A percentile compares a stretch with the other conserved stretches of the same genome.
Evolutionary conservation across 2,113 vertebrate genomes (phyloP).

Genomic region (Silurus glanis): DNA sequence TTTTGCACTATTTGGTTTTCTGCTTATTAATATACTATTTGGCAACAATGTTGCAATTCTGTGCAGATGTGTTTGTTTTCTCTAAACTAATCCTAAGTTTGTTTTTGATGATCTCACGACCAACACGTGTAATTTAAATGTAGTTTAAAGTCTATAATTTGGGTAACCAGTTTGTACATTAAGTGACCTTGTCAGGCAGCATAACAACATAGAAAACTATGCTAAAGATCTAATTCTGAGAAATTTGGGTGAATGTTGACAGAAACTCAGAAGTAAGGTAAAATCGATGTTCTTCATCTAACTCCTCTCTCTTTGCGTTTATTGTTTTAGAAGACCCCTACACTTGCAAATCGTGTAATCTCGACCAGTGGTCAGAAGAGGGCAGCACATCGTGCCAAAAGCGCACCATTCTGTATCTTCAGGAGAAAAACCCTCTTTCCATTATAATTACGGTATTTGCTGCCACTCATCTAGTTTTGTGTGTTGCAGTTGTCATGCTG

Average conservation of each 20-base stretch:
- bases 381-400: slow-evolving; percentile 73
- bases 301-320: neutral
- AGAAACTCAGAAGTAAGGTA: neutral
- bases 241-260: neutral
- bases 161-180: neutral
- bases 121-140: neutral
- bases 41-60: neutral
- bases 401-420: slow-evolving; percentile 69
- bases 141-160: neutral
- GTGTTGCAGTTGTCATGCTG: slow-evolving; percentile 61
- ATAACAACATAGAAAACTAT: neutral
- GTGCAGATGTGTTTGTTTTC: neutral
- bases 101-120: neutral
- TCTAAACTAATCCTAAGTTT: neutral
- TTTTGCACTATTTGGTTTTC: neutral
- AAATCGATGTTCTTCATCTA: neutral
- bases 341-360: slow-evolving; percentile 70
- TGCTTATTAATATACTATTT: no score
- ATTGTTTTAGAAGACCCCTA: slow-evolving; percentile 65
- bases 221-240: no score
- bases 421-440: slow-evolving; percentile 65
- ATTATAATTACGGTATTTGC: slow-evolving; percentile 61
- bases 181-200: neutral
- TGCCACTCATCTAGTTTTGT: slow-evolving; percentile 60
- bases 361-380: slow-evolving; percentile 72